A percentile compares a stretch with the other conserved stretches of the same genome.
Evolutionary conservation across 1,140 invertebrate species (phyloP).

Genomic region (Ceratitis capitata): DNA sequence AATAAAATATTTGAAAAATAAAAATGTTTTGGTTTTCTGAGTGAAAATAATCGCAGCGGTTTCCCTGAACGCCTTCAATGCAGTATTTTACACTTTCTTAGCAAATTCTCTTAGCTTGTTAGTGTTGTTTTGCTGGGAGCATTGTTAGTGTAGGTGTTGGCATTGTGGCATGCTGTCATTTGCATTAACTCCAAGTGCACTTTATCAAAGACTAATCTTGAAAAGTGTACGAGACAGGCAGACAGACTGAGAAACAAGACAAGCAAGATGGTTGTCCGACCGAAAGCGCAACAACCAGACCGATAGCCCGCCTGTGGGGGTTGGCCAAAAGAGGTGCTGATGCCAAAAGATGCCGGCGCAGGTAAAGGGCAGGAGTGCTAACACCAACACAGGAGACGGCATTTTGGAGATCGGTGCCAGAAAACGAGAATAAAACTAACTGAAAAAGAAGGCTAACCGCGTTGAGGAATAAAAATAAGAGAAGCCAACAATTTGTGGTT

Average conservation of each 20-base stretch:
- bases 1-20: too few species aligned
- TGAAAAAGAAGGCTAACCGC: too few species aligned
- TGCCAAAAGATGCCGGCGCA: background rate
- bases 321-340: background rate
- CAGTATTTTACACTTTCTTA: background rate
- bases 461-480: too few species aligned
- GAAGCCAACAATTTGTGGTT: too few species aligned
- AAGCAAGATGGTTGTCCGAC: too few species aligned
- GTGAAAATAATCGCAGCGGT: background rate
- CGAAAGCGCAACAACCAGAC: too few species aligned
- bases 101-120: background rate
- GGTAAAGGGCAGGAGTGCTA: background rate
- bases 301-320: too few species aligned
- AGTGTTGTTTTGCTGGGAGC: background rate
- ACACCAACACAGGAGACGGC: background rate
- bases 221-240: background rate
- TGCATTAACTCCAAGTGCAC: constrained; percentile 31
- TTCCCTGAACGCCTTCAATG: background rate
- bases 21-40: too few species aligned
- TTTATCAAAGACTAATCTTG: constrained; percentile 43
- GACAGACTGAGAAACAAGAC: background rate
- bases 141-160: background rate
- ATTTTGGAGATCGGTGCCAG: background rate
- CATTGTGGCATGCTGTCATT: constrained; percentile 14
- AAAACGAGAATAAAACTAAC: background rate